Percentiles rank a stretch among this genome's conserved stretches.
Evolutionary conservation across 2,797 vertebrate genomes (phyloP).

Genomic region (Synaphobranchus kaupii): DNA sequence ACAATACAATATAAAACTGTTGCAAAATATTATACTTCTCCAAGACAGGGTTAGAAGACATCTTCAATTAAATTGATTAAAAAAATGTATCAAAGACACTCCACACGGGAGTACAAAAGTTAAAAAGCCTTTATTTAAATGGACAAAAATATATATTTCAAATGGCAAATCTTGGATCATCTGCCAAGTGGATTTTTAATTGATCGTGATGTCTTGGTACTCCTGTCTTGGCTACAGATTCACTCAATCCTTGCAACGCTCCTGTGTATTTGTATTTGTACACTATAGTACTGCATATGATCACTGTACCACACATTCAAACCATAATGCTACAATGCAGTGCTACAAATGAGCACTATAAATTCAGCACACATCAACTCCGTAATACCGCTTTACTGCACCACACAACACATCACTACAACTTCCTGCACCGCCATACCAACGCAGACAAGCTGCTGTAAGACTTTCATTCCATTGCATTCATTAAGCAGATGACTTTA

Average conservation of each 20-base stretch:
- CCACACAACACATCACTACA: not conserved
- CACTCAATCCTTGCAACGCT: not conserved
- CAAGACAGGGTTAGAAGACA: not conserved
- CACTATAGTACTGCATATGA: not conserved
- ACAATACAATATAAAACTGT: not conserved
- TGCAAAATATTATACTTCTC: not conserved
- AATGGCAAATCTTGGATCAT: not conserved
- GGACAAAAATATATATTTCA: not conserved
- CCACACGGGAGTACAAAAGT: not conserved
- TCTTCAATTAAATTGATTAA: not conserved
- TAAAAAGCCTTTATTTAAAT: conserved; percentile 1
- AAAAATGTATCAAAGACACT: not conserved
- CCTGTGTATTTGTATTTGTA: not conserved
- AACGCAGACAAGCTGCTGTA: not conserved
- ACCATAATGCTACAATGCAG: not conserved
- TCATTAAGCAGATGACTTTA: not conserved
- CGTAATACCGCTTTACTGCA: not conserved
- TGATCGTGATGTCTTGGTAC: not conserved
- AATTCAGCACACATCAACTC: not conserved
- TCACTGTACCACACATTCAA: not conserved
- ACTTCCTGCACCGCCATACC: not conserved
- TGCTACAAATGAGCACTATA: not conserved
- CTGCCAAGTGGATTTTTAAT: not conserved
- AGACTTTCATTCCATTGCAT: not conserved
- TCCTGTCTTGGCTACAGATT: not conserved